phyloP scores from a whole-genome alignment of 2,113 vertebrate species.

The Tringa solitaria region DNA sequence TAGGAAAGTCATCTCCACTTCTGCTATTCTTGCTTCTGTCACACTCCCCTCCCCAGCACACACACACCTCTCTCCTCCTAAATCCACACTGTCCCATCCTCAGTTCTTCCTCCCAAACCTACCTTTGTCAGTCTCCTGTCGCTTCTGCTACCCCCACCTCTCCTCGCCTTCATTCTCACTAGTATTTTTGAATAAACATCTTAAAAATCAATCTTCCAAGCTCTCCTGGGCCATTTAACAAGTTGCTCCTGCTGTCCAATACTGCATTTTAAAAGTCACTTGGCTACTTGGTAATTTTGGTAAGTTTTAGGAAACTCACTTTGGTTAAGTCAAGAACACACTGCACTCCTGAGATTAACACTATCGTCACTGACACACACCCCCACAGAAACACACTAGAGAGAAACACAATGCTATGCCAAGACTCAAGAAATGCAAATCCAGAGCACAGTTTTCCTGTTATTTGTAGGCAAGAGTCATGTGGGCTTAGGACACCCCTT shows the following conservation, averaged over 20 bases:
- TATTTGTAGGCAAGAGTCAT: neutral
- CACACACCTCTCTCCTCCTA: neutral
- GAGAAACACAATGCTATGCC: accelerated
- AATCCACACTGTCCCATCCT: neutral
- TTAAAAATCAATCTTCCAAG: neutral
- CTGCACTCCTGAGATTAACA: neutral
- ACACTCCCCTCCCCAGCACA: neutral
- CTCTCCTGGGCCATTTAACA: neutral
- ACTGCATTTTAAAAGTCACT: neutral
- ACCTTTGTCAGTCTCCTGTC: neutral
- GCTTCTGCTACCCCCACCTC: neutral
- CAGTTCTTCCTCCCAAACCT: neutral
- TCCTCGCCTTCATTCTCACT: neutral
- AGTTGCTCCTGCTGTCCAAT: neutral
- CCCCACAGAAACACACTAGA: neutral
- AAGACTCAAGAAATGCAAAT: neutral
- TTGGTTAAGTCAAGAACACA: neutral
- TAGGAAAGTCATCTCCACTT: neutral
- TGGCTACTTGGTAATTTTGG: neutral
- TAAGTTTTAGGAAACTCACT: neutral
- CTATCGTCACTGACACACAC: neutral
- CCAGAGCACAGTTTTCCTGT: neutral
- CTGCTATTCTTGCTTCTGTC: neutral
- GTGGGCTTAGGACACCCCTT: neutral
- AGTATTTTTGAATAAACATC: neutral